Evolutionary conservation across 2,113 vertebrate species (phyloP).

Genomic region (Psittacara wagleri): DNA sequence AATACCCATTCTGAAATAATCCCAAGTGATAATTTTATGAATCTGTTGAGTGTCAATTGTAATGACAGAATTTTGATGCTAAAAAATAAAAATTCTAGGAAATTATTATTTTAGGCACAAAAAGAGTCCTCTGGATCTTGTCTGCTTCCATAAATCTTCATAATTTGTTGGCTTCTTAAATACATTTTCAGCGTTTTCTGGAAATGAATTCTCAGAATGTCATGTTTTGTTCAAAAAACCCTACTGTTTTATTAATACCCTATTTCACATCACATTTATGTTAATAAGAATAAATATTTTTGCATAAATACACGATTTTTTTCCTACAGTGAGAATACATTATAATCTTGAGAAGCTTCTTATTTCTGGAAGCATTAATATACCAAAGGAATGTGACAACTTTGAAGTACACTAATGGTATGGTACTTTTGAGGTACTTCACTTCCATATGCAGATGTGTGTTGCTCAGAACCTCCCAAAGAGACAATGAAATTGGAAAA

Average conservation of each 20-base stretch:
- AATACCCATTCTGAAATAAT: neutral
- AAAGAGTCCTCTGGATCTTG: neutral
- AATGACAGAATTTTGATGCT: neutral
- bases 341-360: neutral
- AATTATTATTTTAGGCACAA: neutral
- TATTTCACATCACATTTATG: neutral
- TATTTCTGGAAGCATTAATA: neutral
- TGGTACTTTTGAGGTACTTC: neutral
- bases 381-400: neutral
- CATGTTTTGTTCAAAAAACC: neutral
- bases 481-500: neutral
- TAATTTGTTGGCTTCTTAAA: neutral
- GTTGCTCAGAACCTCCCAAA: neutral
- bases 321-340: neutral
- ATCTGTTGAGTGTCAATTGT: neutral
- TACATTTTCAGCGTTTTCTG: neutral
- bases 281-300: constrained; percentile 23
- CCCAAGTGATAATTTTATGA: neutral
- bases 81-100: neutral
- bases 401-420: neutral
- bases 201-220: neutral
- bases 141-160: neutral
- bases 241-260: neutral
- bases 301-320: neutral
- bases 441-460: accelerated